Evolutionary conservation across 2,113 vertebrate species (phyloP), one percentile per base, ranked within the genome.

Genomic region (Echinops telfairi): DNA sequence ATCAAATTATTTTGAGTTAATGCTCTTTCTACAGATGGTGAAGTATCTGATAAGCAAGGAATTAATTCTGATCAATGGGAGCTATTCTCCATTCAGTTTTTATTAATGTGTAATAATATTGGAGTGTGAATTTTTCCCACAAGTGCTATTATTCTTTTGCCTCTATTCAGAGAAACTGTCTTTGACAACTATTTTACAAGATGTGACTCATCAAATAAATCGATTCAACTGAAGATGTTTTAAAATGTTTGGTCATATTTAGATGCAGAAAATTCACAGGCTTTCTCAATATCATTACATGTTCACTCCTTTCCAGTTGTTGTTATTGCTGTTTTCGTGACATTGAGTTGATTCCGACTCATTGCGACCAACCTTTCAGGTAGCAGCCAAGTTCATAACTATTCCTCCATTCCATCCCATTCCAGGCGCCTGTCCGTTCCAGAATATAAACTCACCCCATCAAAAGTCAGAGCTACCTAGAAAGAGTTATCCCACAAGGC

Each of bases 391-490:
- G 29, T 4, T 31, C 14, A 31, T 68, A 31, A 17, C 68, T 71
- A 19, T 19, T 71, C 68, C 71, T 53, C 47, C 47, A 53, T 53
- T 16, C 19, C 20, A 27, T 53, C 10, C 47, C 47, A 53, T 53
- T 19, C 19, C 20, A 27, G 19, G 20, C n/a, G 22, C 33, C 7
- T 38, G 36, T 73, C 33, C 33, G 25, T 83, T 83, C 25, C 20
- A 84, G 33, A 90, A 71, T 64, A 93, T 75, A 92, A 94, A 96
- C 2, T 29, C 58, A 87, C 27, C 64, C 57, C 80, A 80, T 71
- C 78, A 76, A 81, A 79, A 80, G 4, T 58, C 60, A 88, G 93
- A 64, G 1, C 6, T 47, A 5, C 40, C 68, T 27, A 20, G 36
- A 82, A 86, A 78, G 71, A 60, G 11, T 85, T 29, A 92, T 81